Evolutionary conservation across 2,113 vertebrate genomes (phyloP).

Genomic region (Psilopsiagon aurifrons): DNA sequence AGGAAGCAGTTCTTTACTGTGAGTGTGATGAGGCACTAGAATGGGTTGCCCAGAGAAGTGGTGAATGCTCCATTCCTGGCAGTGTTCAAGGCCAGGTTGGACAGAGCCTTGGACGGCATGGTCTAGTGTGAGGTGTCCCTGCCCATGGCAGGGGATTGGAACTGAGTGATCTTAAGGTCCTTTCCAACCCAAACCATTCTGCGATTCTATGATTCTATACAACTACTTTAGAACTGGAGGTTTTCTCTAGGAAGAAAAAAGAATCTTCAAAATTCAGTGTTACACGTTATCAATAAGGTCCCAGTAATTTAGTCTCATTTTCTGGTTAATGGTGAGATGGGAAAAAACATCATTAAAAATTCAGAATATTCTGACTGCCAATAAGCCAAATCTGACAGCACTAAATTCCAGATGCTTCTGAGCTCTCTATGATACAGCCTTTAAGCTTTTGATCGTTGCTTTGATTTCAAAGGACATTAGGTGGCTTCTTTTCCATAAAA

Average conservation of each 20-base stretch:
- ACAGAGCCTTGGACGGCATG: not conserved
- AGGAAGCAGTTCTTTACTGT: not conserved
- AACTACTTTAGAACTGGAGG: not conserved
- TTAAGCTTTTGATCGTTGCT: not conserved
- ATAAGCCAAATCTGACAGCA: not conserved
- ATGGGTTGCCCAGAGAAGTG: not conserved
- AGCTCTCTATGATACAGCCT: slow-evolving; percentile 3
- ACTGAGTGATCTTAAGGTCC: not conserved
- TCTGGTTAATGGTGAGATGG: not conserved
- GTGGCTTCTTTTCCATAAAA: slow-evolving; percentile 45
- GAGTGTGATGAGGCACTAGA: not conserved
- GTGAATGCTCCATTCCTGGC: not conserved
- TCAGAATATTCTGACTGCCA: not conserved
- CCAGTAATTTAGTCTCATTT: not conserved
- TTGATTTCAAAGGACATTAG: slow-evolving; percentile 36
- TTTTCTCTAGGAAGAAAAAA: not conserved
- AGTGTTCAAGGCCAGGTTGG: not conserved
- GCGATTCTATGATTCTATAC: not conserved
- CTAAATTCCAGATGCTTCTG: not conserved
- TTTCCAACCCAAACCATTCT: not conserved
- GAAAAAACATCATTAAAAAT: slow-evolving; percentile 6
- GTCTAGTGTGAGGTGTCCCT: not conserved
- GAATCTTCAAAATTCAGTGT: not conserved
- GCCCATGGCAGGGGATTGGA: not conserved
- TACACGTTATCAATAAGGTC: not conserved